Conservation (phyloP, 2,888 invertebrate genomes). For the Mythimna lalbum region DNA sequence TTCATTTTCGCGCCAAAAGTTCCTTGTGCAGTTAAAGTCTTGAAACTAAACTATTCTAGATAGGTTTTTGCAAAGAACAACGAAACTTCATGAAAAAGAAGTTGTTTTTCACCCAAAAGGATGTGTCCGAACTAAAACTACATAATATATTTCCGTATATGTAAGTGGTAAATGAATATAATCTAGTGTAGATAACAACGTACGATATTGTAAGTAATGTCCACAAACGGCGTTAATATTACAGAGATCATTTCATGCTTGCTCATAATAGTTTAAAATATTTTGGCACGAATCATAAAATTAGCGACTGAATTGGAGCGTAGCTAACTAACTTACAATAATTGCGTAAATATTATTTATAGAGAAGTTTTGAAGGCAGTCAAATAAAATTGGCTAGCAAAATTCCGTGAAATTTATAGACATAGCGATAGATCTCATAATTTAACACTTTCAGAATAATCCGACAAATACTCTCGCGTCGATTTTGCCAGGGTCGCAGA, state of each 20-base stretch:
- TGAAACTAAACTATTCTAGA: neutral
- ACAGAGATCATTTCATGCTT: slow-evolving; percentile 63
- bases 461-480: too few relatives aligned
- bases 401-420: neutral
- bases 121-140: slow-evolving; percentile 23
- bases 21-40: neutral
- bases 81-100: slow-evolving; percentile 3
- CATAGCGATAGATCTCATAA: neutral
- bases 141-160: slow-evolving; percentile 29
- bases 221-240: slow-evolving; percentile 36
- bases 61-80: neutral
- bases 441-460: neutral
- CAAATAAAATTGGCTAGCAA: neutral
- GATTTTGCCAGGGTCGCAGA: too few relatives aligned
- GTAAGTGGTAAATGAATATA: slow-evolving; percentile 48
- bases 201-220: slow-evolving; percentile 33
- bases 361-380: neutral
- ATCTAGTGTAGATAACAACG: slow-evolving; percentile 40
- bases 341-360: slow-evolving; percentile 10
- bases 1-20: neutral
- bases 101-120: slow-evolving; percentile 30
- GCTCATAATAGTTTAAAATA: slow-evolving; percentile 54
- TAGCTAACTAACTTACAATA: slow-evolving; percentile 17
- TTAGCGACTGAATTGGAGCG: slow-evolving; percentile 43
- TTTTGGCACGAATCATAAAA: slow-evolving; percentile 64